A percentile compares a stretch with the other conserved stretches of the same genome.
phyloP scores from a whole-genome alignment of 2,888 invertebrate species.

The Drosophila diplacantha region DNA sequence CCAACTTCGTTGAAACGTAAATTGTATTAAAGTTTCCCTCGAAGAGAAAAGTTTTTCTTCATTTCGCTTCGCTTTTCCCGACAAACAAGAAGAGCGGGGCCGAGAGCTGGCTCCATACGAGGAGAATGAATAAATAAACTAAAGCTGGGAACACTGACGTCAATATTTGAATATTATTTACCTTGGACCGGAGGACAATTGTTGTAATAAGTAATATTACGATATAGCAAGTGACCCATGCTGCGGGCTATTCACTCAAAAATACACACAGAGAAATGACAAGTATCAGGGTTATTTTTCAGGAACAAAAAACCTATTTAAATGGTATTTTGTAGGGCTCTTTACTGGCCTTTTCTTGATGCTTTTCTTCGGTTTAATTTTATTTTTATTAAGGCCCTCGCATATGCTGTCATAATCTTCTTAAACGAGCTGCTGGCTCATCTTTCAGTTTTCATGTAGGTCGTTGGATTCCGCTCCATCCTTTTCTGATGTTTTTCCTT shows the following conservation, averaged over 20 bases:
- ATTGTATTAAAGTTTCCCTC: constrained; percentile 10
- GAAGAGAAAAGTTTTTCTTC: constrained; percentile 5
- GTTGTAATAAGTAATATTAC: constrained; percentile 8
- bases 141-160: background rate
- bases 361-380: background rate
- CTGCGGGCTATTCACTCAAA: background rate
- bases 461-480: constrained; percentile 4
- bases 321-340: background rate
- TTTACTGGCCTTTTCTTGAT: background rate
- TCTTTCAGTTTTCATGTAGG: constrained; percentile 4
- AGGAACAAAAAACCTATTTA: background rate
- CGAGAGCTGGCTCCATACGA: background rate
- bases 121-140: constrained; percentile 8
- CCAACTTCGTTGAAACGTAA: constrained; percentile 9
- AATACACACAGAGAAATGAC: background rate
- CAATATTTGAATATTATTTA: constrained; percentile 16
- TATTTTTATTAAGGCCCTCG: background rate
- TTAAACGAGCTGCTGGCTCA: constrained; percentile 1
- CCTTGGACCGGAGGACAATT: constrained; percentile 7
- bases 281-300: background rate
- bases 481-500: background rate
- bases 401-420: background rate
- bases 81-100: background rate
- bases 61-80: constrained; percentile 2
- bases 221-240: background rate